Base-by-base conservation (phyloP, 2,888 invertebrate genomes). In the Drosophila testacea region DNA sequence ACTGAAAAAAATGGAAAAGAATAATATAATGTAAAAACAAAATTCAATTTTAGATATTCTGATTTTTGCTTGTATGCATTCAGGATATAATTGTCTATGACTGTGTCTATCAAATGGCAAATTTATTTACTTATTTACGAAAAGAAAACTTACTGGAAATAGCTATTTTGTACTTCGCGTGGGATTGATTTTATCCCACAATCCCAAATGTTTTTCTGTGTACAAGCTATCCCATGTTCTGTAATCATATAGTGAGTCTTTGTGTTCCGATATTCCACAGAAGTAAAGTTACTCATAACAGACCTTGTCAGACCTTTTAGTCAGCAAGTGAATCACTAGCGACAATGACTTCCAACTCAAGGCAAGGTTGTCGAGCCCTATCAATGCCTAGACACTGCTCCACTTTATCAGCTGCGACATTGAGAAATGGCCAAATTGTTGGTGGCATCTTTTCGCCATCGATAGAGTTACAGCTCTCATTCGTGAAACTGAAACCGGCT, bases 281-380 rank as follows among this genome's bases (percentile, higher is more conserved):
- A 22, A 22, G 11, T n/a, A 34, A 11, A 34, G 50, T 79, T 75
- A 75, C 77, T 81, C 82, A 81, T 66, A 27, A 22, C 30, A 32
- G 57, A 48, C 59, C n/a, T 46, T 27, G 46, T 59, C n/a, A n/a
- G n/a, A n/a, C n/a, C n/a, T n/a, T n/a, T 74, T 63, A 73, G 61
- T 77, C 77, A 77, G 44, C 47, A 61, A 52, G 65, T 81, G 81
- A 81, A 62, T 81, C 83, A 81, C 68, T 62, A 62, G 64, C 52
- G 62, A 59, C 77, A 71, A 57, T 38, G 52, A 71, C 61, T 70
- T 60, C n/a, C 63, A 69, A 66, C 36, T 57, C 28, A 13, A 5
- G 6, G 44, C 82, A 75, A 77, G 77, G 80, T 64, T 69, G 60
- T 4, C 4, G 11, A 11, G n/a, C 69, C 36, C 54, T 78, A 68